Conservation (phyloP, 2,888 invertebrate genomes). For the Balanococcus diminutus region DNA sequence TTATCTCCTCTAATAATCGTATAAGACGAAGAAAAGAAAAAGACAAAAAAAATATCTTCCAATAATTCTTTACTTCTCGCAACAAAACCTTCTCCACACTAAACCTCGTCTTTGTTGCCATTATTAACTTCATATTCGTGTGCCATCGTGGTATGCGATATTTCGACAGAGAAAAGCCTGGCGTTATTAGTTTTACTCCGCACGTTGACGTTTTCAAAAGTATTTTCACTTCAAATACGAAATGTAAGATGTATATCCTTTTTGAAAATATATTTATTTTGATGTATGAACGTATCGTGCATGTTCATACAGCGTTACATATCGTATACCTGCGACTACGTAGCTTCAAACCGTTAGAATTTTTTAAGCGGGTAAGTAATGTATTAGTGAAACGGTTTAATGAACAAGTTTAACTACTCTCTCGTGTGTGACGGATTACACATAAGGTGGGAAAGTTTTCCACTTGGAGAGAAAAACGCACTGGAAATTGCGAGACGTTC, state of each 20-base stretch:
- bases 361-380: not conserved
- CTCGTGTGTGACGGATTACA: not conserved
- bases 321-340: not conserved
- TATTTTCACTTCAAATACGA: not conserved
- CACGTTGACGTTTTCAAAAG: conserved; percentile 9
- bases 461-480: not conserved
- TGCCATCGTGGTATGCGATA: not conserved
- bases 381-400: not conserved
- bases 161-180: not conserved
- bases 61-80: not conserved
- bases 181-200: not conserved
- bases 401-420: not conserved
- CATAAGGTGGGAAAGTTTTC: not conserved
- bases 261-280: not conserved
- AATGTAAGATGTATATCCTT: not conserved
- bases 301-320: not conserved
- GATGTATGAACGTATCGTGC: not conserved
- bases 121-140: not conserved
- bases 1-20: not conserved
- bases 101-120: not conserved
- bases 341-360: not conserved
- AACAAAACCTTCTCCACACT: not conserved
- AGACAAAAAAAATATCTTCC: not conserved
- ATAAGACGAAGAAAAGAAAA: not conserved
- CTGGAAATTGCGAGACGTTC: not conserved